phyloP scores from a whole-genome alignment of 2,113 vertebrate species.

The Spizaetus ornatus region DNA sequence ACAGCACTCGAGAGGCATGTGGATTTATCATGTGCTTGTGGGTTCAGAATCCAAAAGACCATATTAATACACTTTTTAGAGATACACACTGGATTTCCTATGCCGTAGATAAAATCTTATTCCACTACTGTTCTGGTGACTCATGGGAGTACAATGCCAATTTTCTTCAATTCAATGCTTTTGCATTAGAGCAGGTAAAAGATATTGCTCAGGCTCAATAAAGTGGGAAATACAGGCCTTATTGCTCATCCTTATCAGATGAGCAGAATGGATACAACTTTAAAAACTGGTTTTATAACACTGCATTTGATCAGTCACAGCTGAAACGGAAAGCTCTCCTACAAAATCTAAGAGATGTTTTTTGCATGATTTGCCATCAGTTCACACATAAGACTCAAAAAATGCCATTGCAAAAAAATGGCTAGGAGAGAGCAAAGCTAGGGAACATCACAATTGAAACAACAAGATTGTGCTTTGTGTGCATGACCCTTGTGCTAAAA shows the following conservation, averaged over 20 bases:
- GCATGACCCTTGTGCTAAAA: neutral
- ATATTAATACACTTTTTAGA: neutral
- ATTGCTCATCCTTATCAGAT: neutral
- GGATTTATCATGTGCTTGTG: neutral
- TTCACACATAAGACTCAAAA: neutral
- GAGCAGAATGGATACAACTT: neutral
- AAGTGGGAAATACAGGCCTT: neutral
- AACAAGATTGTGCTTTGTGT: neutral
- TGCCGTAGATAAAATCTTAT: neutral
- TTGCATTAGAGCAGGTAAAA: neutral
- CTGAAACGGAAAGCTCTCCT: neutral
- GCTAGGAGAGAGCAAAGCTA: neutral
- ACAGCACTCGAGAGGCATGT: neutral
- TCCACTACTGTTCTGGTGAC: neutral
- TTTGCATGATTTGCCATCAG: neutral
- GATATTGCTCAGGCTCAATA: neutral
- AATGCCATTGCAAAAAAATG: neutral
- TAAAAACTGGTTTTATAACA: neutral
- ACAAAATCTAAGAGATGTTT: neutral
- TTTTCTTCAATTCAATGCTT: neutral
- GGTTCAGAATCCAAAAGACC: neutral
- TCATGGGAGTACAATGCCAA: neutral
- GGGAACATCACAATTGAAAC: neutral
- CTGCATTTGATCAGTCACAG: neutral
- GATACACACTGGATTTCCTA: neutral